Evolutionary conservation across 2,113 vertebrate genomes (phyloP).

Genomic region (Lontra canadensis): DNA sequence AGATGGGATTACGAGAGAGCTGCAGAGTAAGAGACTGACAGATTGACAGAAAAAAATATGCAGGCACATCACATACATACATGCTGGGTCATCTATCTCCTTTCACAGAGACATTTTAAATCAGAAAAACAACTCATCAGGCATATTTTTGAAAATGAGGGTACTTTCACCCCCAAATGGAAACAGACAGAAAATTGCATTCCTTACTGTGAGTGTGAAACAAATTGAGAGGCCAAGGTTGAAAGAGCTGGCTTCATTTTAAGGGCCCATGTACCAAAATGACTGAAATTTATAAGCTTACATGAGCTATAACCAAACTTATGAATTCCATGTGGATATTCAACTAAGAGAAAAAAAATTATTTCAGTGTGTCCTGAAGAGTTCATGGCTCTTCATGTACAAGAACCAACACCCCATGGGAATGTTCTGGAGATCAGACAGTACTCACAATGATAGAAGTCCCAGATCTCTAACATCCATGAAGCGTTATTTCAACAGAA

Average conservation of each 20-base stretch:
- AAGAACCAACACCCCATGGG: not conserved
- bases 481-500: not conserved
- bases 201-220: not conserved
- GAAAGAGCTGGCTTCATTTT: constrained; percentile 13
- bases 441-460: not conserved
- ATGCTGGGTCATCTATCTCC: not conserved
- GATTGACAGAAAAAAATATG: not conserved
- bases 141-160: constrained; percentile 52
- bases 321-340: not conserved
- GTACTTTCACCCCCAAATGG: constrained; percentile 15
- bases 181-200: constrained; percentile 43
- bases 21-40: not conserved
- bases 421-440: not conserved
- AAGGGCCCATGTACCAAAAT: constrained; percentile 18
- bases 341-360: not conserved
- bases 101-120: constrained; percentile 48
- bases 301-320: not conserved
- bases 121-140: constrained; percentile 1
- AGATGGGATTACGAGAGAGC: not conserved
- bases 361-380: not conserved
- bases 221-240: not conserved
- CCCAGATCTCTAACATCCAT: not conserved
- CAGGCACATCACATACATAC: not conserved
- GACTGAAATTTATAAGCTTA: not conserved
- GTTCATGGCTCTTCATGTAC: not conserved